Evolutionary conservation across 2,888 invertebrate species (phyloP).

Genomic region (Drosophila nr. medialis): DNA sequence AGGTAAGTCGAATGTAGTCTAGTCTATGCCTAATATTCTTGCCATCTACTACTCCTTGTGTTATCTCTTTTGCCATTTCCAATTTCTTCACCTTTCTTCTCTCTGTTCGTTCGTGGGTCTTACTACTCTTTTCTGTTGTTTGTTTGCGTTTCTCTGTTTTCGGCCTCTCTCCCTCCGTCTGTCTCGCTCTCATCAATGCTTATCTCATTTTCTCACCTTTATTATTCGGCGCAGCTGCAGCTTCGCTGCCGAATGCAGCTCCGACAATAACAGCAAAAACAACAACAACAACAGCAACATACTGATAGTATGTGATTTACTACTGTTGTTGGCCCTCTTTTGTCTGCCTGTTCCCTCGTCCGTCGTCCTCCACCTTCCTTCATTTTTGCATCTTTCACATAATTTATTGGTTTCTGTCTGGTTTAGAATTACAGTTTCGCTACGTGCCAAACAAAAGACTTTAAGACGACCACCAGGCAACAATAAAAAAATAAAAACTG

Average conservation of each 20-base stretch:
- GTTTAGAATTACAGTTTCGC: slow-evolving; percentile 76
- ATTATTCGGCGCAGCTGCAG: slow-evolving; percentile 48
- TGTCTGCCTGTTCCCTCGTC: slow-evolving; percentile 10
- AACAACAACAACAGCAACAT: slow-evolving; percentile 11
- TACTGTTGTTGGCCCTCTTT: slow-evolving; percentile 18
- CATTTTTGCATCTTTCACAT: slow-evolving; percentile 51
- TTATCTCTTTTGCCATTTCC: slow-evolving; percentile 22
- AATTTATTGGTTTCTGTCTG: slow-evolving; percentile 52
- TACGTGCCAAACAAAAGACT: slow-evolving; percentile 72
- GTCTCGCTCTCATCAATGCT: slow-evolving; percentile 11
- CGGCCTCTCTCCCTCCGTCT: slow-evolving; percentile 1
- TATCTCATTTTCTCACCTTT: slow-evolving; percentile 35
- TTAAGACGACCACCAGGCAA: slow-evolving; percentile 44
- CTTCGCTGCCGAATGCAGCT: slow-evolving; percentile 18
- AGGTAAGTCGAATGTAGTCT: slow-evolving; percentile 87
- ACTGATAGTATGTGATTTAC: slow-evolving; percentile 22
- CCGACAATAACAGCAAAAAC: slow-evolving; percentile 9
- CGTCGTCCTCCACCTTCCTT: slow-evolving; percentile 20
- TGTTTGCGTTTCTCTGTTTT: slow-evolving; percentile 42
- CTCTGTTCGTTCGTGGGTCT: slow-evolving; percentile 10
- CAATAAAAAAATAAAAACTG: slow-evolving; percentile 3
- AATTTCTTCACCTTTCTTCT: slow-evolving; percentile 16
- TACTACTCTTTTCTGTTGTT: slow-evolving; percentile 16
- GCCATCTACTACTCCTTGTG: slow-evolving; percentile 16
- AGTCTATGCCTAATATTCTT: slow-evolving; percentile 29